Percentiles rank a stretch among this genome's conserved stretches.
Evolutionary conservation across 2,113 vertebrate species (phyloP).

Genomic region (Leptosomus discolor): DNA sequence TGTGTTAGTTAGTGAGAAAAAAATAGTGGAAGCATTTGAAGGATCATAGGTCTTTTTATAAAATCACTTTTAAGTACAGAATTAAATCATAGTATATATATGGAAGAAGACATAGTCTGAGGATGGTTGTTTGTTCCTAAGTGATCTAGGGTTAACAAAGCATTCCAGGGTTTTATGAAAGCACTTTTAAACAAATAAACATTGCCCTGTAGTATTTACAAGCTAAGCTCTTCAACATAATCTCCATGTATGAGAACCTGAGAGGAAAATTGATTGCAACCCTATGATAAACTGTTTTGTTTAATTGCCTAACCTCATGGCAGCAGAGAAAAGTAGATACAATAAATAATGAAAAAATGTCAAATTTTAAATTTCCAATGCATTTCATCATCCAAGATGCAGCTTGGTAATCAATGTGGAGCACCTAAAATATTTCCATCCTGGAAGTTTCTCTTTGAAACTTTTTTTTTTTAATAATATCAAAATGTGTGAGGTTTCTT

Average conservation of each 20-base stretch:
- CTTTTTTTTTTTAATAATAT: neutral
- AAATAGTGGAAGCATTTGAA: neutral
- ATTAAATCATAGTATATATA: neutral
- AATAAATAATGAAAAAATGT: neutral
- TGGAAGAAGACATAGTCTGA: neutral
- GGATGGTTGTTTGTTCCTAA: neutral
- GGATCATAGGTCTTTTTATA: neutral
- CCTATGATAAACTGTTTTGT: neutral
- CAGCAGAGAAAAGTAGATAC: neutral
- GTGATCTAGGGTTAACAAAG: constrained; percentile 53
- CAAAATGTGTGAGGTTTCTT: neutral
- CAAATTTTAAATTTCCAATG: neutral
- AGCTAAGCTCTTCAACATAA: constrained; percentile 28
- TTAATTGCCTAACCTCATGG: constrained; percentile 4
- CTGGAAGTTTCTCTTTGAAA: neutral
- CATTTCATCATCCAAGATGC: neutral
- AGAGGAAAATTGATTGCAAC: constrained; percentile 20
- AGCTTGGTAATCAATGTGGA: neutral
- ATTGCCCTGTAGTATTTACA: constrained; percentile 4
- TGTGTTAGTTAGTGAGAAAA: neutral
- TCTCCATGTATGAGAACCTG: constrained; percentile 25
- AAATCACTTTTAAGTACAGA: neutral
- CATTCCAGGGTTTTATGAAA: constrained; percentile 58
- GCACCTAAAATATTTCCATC: neutral
- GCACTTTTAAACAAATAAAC: constrained; percentile 57